Evolutionary conservation across 2,113 vertebrate genomes (phyloP).

Genomic region (Aythya baeri): DNA sequence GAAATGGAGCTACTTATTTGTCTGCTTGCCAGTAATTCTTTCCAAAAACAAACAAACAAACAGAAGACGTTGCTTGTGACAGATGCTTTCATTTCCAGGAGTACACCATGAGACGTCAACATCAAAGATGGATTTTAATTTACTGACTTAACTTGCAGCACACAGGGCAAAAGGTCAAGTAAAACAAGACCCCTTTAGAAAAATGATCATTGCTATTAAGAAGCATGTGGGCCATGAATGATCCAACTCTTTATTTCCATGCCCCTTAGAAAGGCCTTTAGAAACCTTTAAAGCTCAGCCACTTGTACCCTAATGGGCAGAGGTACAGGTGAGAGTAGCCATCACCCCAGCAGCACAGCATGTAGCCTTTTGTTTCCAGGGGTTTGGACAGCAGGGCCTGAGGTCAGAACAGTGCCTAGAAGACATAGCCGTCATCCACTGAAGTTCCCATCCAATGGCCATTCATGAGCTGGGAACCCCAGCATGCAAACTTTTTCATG

Average conservation of each 20-base stretch:
- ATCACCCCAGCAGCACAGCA: neutral
- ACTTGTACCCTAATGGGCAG: neutral
- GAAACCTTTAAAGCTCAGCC: neutral
- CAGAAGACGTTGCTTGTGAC: neutral
- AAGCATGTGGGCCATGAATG: neutral
- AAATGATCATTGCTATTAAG: neutral
- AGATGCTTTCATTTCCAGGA: conserved; percentile 38
- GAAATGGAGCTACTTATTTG: neutral
- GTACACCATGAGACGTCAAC: neutral
- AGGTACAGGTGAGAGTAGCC: neutral
- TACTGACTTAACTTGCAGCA: neutral
- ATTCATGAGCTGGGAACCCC: fast-evolving
- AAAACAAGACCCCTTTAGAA: conserved; percentile 32
- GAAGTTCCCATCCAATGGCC: neutral
- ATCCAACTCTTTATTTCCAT: neutral
- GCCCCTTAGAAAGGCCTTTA: neutral
- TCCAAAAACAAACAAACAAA: neutral
- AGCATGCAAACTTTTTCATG: neutral
- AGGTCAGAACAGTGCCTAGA: neutral
- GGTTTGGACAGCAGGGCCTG: neutral
- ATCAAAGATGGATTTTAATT: conserved; percentile 41
- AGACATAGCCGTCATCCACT: neutral
- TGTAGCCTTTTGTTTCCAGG: neutral
- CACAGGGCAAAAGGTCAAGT: conserved; percentile 19
- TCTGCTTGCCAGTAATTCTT: conserved; percentile 12